Evolutionary conservation across 2,113 vertebrate species (phyloP), one percentile per base, ranked within the genome.

Genomic region (Mesocricetus auratus): DNA sequence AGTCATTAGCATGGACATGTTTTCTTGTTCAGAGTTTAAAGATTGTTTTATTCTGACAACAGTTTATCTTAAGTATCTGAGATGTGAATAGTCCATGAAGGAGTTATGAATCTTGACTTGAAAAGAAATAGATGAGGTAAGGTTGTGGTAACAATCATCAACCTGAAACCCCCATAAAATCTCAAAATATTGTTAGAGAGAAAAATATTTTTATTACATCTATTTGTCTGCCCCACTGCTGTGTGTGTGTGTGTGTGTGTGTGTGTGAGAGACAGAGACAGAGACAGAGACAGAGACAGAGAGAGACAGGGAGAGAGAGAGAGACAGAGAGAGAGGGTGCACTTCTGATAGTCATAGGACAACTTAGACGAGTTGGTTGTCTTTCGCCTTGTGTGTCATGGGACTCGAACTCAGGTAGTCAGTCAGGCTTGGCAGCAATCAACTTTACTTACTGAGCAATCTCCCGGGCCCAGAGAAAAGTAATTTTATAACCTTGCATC

Each of bases 21-120:
- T 79, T 50, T 22, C 42, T 39, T 50, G 31, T 53, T 90, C 68
- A 83, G 33, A 91, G 81, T 79, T 75, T 88, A 87, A 90, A 94
- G 36, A 60, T 1, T n/a, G 1, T 75, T 92, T 64, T 47, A 79
- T 56, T 77, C 17, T 68, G 33, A 82, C 21, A 91, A 60, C 50
- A 83, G 45, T 13, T 36, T 73, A 45, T 45, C 24, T 42, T 75
- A 75, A 36, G 5, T 73, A 74, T 62, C 22, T 8, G 73, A 92
- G 60, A 64, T 50, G 64, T 5, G 9, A 74, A 42, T 60, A 62
- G 50, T 33, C 39, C 19, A 77, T 50, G 36, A 73, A 78, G 10
- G 17, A 45, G 62, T 75, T 45, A 21, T 90, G 50, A 56, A 62
- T 92, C 1, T 58, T 82, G 77, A 87, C 47, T 56, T 56, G 50